Conservation (phyloP, 2,113 vertebrate genomes). For the Tamias sibiricus region DNA sequence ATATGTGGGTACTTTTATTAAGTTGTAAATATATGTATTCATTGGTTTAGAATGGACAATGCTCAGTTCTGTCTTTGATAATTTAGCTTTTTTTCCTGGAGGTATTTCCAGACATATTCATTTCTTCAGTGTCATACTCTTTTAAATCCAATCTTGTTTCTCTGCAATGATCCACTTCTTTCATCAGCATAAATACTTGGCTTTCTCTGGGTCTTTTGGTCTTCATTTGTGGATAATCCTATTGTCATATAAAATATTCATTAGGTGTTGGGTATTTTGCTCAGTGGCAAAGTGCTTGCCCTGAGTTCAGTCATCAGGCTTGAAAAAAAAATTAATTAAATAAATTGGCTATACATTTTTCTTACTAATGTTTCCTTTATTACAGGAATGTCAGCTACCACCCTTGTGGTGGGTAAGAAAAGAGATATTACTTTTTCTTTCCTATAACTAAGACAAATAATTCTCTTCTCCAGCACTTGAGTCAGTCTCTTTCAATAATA, state of each 20-base stretch:
- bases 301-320: too few relatives aligned
- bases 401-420: not conserved
- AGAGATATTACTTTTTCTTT: not conserved
- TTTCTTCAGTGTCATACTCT: too few relatives aligned
- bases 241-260: not conserved
- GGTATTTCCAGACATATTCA: not conserved
- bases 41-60: slow-evolving; percentile 17
- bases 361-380: not conserved
- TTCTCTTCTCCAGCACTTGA: not conserved
- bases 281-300: too few relatives aligned
- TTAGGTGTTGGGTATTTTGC: too few relatives aligned
- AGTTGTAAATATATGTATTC: not conserved
- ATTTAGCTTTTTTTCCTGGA: not conserved
- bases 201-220: not conserved
- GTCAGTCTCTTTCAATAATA: not conserved
- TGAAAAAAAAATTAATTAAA: not conserved
- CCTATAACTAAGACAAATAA: not conserved
- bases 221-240: not conserved
- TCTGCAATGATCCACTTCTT: not conserved
- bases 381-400: not conserved
- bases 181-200: not conserved
- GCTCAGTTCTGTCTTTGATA: not conserved
- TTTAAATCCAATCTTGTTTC: not conserved
- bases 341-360: not conserved
- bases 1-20: not conserved